Conservation (phyloP, 2,888 invertebrate genomes). For the Anthrax anthrax region DNA sequence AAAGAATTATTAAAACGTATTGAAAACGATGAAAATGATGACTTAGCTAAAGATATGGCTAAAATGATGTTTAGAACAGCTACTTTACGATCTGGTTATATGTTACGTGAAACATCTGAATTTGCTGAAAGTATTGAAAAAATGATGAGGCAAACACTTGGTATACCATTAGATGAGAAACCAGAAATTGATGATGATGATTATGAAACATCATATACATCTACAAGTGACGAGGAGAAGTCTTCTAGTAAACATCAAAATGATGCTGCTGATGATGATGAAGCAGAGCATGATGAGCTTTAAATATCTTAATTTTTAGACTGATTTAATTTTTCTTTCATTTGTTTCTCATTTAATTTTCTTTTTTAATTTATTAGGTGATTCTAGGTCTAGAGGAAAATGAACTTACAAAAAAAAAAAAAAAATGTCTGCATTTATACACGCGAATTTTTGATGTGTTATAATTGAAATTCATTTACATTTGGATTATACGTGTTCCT, state of each 20-base stretch:
- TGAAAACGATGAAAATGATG: slow-evolving; percentile 59
- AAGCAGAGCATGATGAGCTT: slow-evolving; percentile 44
- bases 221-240: slow-evolving; percentile 31
- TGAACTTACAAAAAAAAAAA: too few species aligned
- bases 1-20: slow-evolving; percentile 78
- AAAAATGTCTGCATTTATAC: too few species aligned
- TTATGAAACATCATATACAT: slow-evolving; percentile 33
- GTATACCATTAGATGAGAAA: slow-evolving; percentile 60
- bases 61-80: slow-evolving; percentile 84
- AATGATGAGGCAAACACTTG: slow-evolving; percentile 71
- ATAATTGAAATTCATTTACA: too few species aligned
- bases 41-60: slow-evolving; percentile 69
- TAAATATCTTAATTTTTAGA: slow-evolving; percentile 24
- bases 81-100: slow-evolving; percentile 85
- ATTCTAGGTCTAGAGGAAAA: too few species aligned
- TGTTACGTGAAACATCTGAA: slow-evolving; percentile 69
- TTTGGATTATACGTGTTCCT: too few species aligned
- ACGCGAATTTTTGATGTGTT: too few species aligned
- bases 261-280: slow-evolving; percentile 34
- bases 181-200: slow-evolving; percentile 35
- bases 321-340: slow-evolving; percentile 1
- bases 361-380: too few species aligned
- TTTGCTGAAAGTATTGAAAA: slow-evolving; percentile 85
- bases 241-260: slow-evolving; percentile 34
- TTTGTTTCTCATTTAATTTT: too few species aligned